A percentile compares a stretch with the other conserved stretches of the same genome.
phyloP scores from a whole-genome alignment of 2,797 vertebrate species.

The Periparus ater region DNA sequence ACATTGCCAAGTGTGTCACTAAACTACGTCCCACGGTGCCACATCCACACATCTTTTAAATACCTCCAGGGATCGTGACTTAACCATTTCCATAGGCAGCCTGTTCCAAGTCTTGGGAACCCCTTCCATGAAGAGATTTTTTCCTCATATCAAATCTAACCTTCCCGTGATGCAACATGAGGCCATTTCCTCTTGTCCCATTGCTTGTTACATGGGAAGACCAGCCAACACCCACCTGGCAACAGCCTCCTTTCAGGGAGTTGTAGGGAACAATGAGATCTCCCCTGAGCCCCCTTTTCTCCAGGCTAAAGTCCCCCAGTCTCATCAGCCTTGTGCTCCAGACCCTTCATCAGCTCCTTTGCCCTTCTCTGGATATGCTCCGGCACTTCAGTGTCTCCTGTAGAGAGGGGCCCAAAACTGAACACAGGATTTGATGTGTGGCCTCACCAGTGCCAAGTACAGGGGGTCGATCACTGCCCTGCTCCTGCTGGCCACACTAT shows the following conservation, averaged over 20 bases:
- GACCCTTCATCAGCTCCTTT: fast-evolving
- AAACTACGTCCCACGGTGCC: neutral
- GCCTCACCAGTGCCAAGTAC: fast-evolving
- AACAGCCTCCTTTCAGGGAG: neutral
- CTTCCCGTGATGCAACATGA: neutral
- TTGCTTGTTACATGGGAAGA: neutral
- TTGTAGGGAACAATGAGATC: neutral
- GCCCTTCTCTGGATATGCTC: fast-evolving
- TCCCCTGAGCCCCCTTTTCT: neutral
- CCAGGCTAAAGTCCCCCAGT: neutral
- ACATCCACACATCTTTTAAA: neutral
- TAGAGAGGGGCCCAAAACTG: neutral
- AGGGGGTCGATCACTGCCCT: neutral
- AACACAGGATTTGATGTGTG: fast-evolving
- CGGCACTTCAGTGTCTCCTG: neutral
- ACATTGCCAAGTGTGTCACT: neutral
- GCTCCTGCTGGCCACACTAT: neutral
- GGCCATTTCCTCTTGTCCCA: neutral
- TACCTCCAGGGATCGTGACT: neutral
- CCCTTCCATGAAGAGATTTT: fast-evolving
- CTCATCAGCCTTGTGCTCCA: neutral
- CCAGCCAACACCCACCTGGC: neutral
- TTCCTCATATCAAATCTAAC: neutral
- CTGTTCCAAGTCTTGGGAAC: neutral
- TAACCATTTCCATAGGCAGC: neutral